Evolutionary conservation across 2,888 invertebrate genomes (phyloP).

Genomic region (Acrobasis repandana): DNA sequence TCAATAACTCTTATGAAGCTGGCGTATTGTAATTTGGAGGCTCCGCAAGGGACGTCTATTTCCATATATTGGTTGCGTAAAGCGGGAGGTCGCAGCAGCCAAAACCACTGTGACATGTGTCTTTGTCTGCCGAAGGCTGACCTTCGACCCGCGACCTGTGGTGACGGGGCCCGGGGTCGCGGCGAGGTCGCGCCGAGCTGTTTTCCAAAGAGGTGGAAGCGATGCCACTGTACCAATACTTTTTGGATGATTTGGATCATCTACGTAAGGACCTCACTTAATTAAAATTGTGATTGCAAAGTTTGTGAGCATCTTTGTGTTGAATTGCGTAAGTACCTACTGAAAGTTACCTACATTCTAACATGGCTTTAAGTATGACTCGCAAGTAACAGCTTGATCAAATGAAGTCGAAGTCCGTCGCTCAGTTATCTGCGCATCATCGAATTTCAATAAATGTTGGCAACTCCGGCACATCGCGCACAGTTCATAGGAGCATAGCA

Average conservation of each 20-base stretch:
- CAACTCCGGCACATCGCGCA: not conserved
- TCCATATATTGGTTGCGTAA: not conserved
- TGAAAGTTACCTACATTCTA: too few relatives aligned
- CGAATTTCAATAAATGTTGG: not conserved
- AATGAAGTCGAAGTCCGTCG: too few relatives aligned
- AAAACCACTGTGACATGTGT: conserved; percentile 7
- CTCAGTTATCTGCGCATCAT: too few relatives aligned
- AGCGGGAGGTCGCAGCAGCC: conserved; percentile 2
- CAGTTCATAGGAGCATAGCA: not conserved
- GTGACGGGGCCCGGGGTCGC: not conserved
- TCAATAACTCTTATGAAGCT: conserved; percentile 1
- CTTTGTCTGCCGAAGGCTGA: conserved; percentile 9
- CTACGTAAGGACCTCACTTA: too few relatives aligned
- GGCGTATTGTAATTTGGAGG: not conserved
- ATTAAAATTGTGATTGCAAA: too few relatives aligned
- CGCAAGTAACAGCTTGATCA: too few relatives aligned
- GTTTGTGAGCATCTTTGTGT: too few relatives aligned
- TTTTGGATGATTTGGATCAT: too few relatives aligned
- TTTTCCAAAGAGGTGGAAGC: conserved; percentile 3
- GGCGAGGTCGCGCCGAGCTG: not conserved
- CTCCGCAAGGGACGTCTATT: not conserved
- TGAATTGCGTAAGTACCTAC: too few relatives aligned
- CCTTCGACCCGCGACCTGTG: conserved; percentile 4
- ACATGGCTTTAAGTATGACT: too few relatives aligned
- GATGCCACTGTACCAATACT: not conserved